Evolutionary conservation across 2,888 invertebrate genomes (phyloP).

Genomic region (Acleris holmiana): DNA sequence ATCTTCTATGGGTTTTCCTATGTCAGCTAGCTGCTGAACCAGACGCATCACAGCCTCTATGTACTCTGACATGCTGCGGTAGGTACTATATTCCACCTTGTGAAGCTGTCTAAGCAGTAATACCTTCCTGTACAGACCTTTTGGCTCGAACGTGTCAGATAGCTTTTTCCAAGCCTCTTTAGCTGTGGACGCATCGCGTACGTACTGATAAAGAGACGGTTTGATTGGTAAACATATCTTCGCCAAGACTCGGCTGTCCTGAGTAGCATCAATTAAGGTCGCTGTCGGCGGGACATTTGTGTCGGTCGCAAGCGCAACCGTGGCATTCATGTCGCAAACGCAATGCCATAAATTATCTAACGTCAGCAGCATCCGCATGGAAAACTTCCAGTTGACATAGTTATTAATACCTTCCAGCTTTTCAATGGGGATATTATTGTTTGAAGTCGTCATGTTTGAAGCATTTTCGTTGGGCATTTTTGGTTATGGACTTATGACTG

Average conservation of each 20-base stretch:
- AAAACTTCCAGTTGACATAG: too few species aligned
- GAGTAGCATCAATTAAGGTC: too few species aligned
- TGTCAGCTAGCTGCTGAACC: background rate
- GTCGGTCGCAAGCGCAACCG: too few species aligned
- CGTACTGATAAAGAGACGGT: background rate
- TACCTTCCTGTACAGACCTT: constrained; percentile 2
- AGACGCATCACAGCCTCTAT: background rate
- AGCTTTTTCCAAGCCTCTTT: background rate
- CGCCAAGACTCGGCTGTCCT: background rate
- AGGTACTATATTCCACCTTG: background rate
- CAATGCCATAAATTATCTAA: too few species aligned
- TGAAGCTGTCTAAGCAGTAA: background rate
- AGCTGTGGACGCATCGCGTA: background rate
- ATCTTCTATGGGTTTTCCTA: background rate
- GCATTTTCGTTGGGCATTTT: too few species aligned
- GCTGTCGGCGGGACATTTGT: too few species aligned
- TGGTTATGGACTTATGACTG: too few species aligned
- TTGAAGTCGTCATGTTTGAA: too few species aligned
- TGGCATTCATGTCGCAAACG: too few species aligned
- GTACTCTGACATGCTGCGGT: background rate
- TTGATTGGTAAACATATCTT: background rate
- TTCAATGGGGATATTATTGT: too few species aligned
- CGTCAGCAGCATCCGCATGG: too few species aligned
- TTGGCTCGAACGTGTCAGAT: background rate
- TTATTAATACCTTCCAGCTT: too few species aligned